Conservation (phyloP, 2,797 vertebrate species). For the Gallinago solitaria region DNA sequence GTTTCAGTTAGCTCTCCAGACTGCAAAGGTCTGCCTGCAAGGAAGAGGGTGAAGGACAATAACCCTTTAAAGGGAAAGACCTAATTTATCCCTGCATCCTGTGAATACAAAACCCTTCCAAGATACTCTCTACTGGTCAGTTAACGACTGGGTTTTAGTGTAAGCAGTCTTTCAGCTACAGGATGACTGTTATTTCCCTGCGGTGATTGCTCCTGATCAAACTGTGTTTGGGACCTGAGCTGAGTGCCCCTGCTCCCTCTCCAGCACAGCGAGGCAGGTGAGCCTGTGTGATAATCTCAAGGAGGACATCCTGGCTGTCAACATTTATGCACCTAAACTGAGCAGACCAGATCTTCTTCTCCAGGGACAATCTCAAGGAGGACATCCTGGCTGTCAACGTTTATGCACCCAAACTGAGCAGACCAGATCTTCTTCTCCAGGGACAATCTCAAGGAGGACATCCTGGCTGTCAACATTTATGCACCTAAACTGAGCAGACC, state of each 20-base stretch:
- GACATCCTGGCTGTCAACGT: too few species aligned
- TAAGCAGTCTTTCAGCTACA: neutral
- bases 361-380: too few species aligned
- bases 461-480: neutral
- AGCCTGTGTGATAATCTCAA: neutral
- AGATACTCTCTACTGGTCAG: neutral
- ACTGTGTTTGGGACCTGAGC: neutral
- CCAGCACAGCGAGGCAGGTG: accelerated
- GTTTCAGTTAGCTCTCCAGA: neutral
- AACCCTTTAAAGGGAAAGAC: neutral
- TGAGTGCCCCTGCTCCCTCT: neutral
- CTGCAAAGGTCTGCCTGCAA: neutral
- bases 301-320: neutral
- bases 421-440: too few species aligned
- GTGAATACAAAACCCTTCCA: neutral
- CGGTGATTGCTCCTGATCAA: neutral
- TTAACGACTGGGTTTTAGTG: neutral
- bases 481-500: neutral
- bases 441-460: neutral
- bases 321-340: neutral
- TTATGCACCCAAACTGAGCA: too few species aligned
- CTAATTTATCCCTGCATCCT: neutral
- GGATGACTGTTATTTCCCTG: neutral
- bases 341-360: neutral
- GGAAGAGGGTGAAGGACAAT: neutral